Base-by-base conservation (phyloP, 2,888 invertebrate genomes). In the Himalopsyche anomala region DNA sequence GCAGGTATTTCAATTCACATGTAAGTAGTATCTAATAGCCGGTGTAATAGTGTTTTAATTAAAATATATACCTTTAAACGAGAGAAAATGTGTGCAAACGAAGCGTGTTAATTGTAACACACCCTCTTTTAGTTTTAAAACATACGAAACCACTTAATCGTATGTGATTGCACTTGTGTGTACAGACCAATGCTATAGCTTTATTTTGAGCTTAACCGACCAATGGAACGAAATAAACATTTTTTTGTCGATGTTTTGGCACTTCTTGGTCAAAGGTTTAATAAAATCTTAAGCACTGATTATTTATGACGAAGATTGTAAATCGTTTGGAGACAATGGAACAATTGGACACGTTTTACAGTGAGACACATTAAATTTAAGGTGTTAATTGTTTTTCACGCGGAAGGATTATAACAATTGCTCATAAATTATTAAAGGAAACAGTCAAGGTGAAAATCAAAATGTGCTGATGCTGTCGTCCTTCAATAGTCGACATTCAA, bases 381-480 rank as follows among this genome's bases (percentile, higher is more conserved):
- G 51, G 19, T 62, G 81, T 56, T 82, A 85, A 87, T 84, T 84
- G 80, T 86, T 85, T 81, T 85, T 81, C 81, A 84, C 82, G 82
- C 87, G 87, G 85, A 86, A 86, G 82, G 45, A 81, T n/a, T 11
- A 12, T 19, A 80, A 86, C 87, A 84, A 85, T 86, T 62, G 86
- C 83, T 40, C 28, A 81, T 87, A 86, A 87, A 87, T 82, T 62
- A 62, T 62, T 74, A 79, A 74, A 85, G 87, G 87, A 87, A 87
- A 82, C 84, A 82, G 54, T 69, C 87, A 84, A 87, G 87, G 87
- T 80, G 62, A 62, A 62, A 62, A 62, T 28, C 62, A 62, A 62
- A 62, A 62, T 19, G 62, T 62, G 8, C 19, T 28, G 62, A 62
- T 62, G 62, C 79, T 28, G 80, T 51, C 36, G 84, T 84, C 84